These are phyloP conservation scores for Caenorhabditis brenneri DNA, from an alignment of 1,140 invertebrate genomes.

Conservation along the genomic window DNA sequence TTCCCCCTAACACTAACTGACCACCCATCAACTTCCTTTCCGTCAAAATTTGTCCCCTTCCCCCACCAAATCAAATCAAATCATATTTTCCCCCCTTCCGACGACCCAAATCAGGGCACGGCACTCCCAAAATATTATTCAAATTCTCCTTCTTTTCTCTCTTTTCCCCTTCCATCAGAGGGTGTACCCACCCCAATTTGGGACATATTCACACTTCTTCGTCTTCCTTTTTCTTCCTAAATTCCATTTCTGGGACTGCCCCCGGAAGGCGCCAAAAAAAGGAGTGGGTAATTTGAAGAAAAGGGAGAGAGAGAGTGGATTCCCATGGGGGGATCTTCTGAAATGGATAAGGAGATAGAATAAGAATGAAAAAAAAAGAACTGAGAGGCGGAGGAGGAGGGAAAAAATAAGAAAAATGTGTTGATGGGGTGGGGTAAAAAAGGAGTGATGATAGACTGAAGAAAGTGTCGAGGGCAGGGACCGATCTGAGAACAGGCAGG, in stretches of 20 bases:
- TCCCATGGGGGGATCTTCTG: not conserved
- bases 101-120: too few species aligned
- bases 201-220: constrained; percentile 1
- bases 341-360: constrained; percentile 1
- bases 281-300: not conserved
- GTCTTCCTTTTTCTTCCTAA: not conserved
- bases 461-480: too few species aligned
- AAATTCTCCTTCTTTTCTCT: not conserved
- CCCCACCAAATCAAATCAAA: not conserved
- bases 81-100: too few species aligned
- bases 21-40: not conserved
- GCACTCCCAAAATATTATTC: constrained; percentile 33
- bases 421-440: not conserved
- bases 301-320: not conserved
- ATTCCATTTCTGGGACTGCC: not conserved
- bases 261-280: constrained; percentile 32
- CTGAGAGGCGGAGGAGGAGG: not conserved
- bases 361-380: too few species aligned
- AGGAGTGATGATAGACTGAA: not conserved
- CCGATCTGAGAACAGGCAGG: not conserved
- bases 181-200: not conserved
- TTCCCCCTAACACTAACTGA: not conserved
- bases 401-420: not conserved
- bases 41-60: not conserved
- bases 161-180: too few species aligned